Conservation (phyloP, 2,888 invertebrate genomes). For the Lasioglossum villosulum region DNA sequence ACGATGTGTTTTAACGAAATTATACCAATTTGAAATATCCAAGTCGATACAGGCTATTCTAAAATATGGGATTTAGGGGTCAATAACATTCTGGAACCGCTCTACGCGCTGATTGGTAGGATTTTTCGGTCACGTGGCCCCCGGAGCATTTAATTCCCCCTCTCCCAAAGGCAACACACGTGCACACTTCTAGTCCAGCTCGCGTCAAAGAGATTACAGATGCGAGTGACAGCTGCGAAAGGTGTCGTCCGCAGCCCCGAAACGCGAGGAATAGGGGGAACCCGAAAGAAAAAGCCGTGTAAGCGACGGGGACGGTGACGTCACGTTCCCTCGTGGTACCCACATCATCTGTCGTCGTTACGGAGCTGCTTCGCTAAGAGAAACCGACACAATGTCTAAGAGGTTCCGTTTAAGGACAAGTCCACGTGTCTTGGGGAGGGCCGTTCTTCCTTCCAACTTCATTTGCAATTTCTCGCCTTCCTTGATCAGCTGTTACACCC, state of each 20-base stretch:
- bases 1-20: not conserved
- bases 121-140: not conserved
- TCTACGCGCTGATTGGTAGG: not conserved
- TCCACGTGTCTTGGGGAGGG: not conserved
- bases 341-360: slow-evolving; percentile 75
- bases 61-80: not conserved
- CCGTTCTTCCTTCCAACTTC: not conserved
- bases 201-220: slow-evolving; percentile 47
- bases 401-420: slow-evolving; percentile 25
- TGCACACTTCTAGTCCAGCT: not conserved
- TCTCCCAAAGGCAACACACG: not conserved
- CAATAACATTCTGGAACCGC: not conserved
- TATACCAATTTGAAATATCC: not conserved
- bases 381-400: slow-evolving; percentile 12
- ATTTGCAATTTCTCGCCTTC: slow-evolving; percentile 7
- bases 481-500: not conserved
- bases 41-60: not conserved
- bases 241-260: slow-evolving; percentile 47
- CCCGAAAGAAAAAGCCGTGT: slow-evolving; percentile 23
- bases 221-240: slow-evolving; percentile 56
- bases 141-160: not conserved
- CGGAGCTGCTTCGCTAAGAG: slow-evolving; percentile 31
- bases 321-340: slow-evolving; percentile 76
- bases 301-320: slow-evolving; percentile 65
- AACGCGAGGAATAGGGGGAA: slow-evolving; percentile 35